Percentiles rank a stretch among this genome's conserved stretches.
phyloP scores from a whole-genome alignment of 2,888 invertebrate genomes.

The Lycia hirtaria region DNA sequence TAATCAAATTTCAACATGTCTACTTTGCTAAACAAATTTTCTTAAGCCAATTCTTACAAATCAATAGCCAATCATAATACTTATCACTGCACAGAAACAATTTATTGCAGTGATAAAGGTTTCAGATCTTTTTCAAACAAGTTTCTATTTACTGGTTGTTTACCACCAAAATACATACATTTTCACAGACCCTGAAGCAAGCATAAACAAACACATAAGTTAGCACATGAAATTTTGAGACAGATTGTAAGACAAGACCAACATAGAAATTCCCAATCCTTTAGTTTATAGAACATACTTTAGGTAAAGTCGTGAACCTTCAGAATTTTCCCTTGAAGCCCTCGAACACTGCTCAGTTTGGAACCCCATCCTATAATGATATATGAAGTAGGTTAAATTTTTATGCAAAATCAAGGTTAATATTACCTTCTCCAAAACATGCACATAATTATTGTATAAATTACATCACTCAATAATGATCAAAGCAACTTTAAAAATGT shows the following conservation, averaged over 20 bases:
- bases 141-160: not conserved
- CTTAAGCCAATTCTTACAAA: not conserved
- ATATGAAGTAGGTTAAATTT: constrained; percentile 7
- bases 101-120: not conserved
- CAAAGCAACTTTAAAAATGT: not conserved
- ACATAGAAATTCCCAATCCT: constrained; percentile 14
- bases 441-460: constrained; percentile 2
- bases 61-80: not conserved
- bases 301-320: constrained; percentile 8
- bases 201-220: constrained; percentile 14
- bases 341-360: constrained; percentile 16
- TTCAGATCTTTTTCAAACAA: not conserved
- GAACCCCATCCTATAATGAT: constrained; percentile 27
- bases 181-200: constrained; percentile 15
- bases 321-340: constrained; percentile 17
- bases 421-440: constrained; percentile 6
- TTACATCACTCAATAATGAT: not conserved
- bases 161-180: not conserved
- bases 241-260: not conserved
- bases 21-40: not conserved
- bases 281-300: constrained; percentile 18
- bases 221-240: constrained; percentile 2
- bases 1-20: too few relatives aligned
- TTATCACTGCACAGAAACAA: not conserved
- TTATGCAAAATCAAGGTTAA: not conserved